These are phyloP conservation scores for Mus spicilegus DNA, from an alignment of 2,113 vertebrate genomes.

Conservation along the genomic window DNA sequence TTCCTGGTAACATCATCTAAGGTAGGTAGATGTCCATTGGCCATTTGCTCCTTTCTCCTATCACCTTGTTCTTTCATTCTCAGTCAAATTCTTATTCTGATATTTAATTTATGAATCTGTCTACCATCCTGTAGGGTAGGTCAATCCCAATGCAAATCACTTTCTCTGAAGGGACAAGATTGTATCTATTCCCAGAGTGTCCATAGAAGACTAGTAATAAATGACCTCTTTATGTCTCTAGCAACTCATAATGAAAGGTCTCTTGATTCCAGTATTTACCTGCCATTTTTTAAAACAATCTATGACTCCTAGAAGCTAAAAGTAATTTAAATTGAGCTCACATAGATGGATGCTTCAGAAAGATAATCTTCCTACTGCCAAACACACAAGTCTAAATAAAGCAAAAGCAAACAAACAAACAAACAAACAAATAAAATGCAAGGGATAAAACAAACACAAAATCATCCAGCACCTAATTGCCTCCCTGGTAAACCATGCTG, in stretches of 20 bases:
- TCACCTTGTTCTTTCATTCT: not conserved
- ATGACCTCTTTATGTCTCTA: not conserved
- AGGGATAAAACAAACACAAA: slow-evolving; percentile 19
- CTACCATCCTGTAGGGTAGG: not conserved
- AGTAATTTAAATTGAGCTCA: not conserved
- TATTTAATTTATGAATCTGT: not conserved
- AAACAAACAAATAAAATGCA: not conserved
- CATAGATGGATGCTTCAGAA: not conserved
- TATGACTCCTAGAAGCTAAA: not conserved
- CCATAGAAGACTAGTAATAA: not conserved
- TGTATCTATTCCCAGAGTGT: not conserved
- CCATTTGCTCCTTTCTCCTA: not conserved
- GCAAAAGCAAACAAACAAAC: not conserved
- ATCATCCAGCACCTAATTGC: not conserved
- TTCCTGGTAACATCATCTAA: not conserved
- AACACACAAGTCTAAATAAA: slow-evolving; percentile 39
- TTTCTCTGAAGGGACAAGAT: not conserved
- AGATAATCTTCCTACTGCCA: not conserved
- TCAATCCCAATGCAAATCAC: not conserved
- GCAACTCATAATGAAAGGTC: not conserved
- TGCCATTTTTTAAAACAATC: not conserved
- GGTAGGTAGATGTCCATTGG: not conserved
- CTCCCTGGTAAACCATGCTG: slow-evolving; percentile 17
- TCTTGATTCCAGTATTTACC: not conserved
- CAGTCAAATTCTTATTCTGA: not conserved